A percentile compares a stretch with the other conserved stretches of the same genome.
These are phyloP conservation scores for Tiliacea aurago DNA, from an alignment of 2,888 invertebrate genomes.

Conservation along the genomic window DNA sequence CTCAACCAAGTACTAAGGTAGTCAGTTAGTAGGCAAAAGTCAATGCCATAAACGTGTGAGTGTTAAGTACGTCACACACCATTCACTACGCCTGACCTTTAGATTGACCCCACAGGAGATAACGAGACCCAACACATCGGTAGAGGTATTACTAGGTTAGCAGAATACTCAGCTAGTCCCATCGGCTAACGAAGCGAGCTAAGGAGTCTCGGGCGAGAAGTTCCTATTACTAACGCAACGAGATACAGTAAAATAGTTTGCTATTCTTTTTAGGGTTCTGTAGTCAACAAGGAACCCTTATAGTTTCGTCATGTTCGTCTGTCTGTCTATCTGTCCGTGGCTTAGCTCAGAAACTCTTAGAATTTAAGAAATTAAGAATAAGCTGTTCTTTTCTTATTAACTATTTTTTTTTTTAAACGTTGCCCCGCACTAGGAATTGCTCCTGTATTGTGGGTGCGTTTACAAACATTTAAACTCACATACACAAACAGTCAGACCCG, in stretches of 20 bases:
- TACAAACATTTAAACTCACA: no score
- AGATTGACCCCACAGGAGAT: slow-evolving; percentile 8
- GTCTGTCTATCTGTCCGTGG: no score
- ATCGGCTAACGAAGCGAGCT: slow-evolving; percentile 22
- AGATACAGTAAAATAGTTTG: background rate
- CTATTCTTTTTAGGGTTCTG: background rate
- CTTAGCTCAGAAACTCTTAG: no score
- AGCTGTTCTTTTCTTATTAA: no score
- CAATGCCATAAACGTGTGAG: slow-evolving; percentile 1
- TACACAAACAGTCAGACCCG: no score
- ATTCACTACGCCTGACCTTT: slow-evolving; percentile 37
- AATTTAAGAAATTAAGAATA: no score
- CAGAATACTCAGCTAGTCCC: slow-evolving; percentile 11
- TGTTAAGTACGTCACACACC: slow-evolving; percentile 34
- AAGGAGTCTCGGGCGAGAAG: background rate
- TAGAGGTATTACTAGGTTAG: slow-evolving; percentile 10
- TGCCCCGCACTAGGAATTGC: no score
- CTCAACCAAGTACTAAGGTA: background rate
- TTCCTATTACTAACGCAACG: slow-evolving; percentile 5
- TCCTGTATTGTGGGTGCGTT: no score
- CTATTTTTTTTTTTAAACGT: no score
- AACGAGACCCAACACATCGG: slow-evolving; percentile 3
- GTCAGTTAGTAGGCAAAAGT: background rate
- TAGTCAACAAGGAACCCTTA: no score
- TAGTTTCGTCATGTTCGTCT: no score